A percentile compares a stretch with the other conserved stretches of the same genome.
Evolutionary conservation across 37 sponge, comb jelly and placozoan genomes (phyloP).

Genomic region (Geodia barretti): DNA sequence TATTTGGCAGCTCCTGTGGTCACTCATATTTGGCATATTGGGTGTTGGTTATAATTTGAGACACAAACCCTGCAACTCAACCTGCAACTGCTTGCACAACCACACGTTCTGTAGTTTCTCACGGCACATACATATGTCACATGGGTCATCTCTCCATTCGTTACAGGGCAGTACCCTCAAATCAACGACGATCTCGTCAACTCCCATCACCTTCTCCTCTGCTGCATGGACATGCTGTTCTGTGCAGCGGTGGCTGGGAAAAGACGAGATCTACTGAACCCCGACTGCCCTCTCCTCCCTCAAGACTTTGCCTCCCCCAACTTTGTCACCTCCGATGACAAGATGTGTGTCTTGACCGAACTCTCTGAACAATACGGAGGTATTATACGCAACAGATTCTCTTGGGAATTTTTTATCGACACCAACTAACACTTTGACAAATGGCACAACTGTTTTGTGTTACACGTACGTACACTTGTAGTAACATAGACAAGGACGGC

Average conservation of each 20-base stretch:
- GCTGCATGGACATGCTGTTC: constrained; percentile 87
- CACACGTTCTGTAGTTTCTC: too few species aligned
- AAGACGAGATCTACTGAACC: constrained; percentile 70
- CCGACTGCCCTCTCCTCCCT: constrained; percentile 43
- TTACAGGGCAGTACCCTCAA: constrained; percentile 76
- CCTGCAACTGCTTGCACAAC: too few species aligned
- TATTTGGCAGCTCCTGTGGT: too few species aligned
- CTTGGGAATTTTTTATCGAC: neutral
- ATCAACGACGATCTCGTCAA: constrained; percentile 91
- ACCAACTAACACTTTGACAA: too few species aligned
- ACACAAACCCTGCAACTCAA: too few species aligned
- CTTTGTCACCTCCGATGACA: neutral
- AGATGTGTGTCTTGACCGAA: constrained; percentile 47
- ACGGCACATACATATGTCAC: too few species aligned
- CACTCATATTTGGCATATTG: too few species aligned
- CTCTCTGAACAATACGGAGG: constrained; percentile 60
- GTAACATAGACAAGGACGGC: too few species aligned
- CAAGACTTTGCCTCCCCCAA: constrained; percentile 17
- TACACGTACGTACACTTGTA: too few species aligned
- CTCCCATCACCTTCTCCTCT: constrained; percentile 86
- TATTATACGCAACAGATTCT: neutral
- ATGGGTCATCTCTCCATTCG: too few species aligned
- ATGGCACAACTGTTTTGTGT: too few species aligned
- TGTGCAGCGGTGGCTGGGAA: constrained; percentile 41
- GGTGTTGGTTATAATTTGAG: too few species aligned